A percentile compares a stretch with the other conserved stretches of the same genome.
Evolutionary conservation across 1,140 invertebrate species (phyloP).

Genomic region (Nilaparvata lugens): DNA sequence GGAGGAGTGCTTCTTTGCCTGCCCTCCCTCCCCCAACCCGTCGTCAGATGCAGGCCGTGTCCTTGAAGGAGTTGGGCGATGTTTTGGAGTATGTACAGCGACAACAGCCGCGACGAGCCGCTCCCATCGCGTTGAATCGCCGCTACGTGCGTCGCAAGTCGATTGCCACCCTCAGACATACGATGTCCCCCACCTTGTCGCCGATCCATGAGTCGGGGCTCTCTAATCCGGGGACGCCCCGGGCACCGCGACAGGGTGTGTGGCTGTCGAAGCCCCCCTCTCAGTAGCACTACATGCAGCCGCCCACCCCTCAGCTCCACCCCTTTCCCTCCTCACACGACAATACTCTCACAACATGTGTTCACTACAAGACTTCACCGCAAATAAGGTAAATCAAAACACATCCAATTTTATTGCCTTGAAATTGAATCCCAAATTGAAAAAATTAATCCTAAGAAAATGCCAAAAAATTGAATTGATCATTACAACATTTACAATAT

Average conservation of each 20-base stretch:
- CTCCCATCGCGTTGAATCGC: constrained; percentile 17
- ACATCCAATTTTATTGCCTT: too few relatives aligned
- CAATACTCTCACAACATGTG: background rate
- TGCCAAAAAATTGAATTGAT: too few relatives aligned
- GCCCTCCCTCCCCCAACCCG: constrained; percentile 39
- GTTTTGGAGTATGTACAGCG: constrained; percentile 33
- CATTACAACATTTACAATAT: too few relatives aligned
- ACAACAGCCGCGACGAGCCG: constrained; percentile 20
- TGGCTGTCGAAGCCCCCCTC: constrained; percentile 6
- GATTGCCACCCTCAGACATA: constrained; percentile 41
- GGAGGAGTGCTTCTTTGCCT: constrained; percentile 32
- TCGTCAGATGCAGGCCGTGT: constrained; percentile 34
- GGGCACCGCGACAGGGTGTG: constrained; percentile 13
- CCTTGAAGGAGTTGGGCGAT: constrained; percentile 41
- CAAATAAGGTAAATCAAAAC: too few relatives aligned
- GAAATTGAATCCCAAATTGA: too few relatives aligned
- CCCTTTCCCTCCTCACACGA: background rate
- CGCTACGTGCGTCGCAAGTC: constrained; percentile 34
- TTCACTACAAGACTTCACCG: too few relatives aligned
- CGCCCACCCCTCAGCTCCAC: background rate
- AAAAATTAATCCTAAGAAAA: too few relatives aligned
- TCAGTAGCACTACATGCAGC: background rate
- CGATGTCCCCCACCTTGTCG: constrained; percentile 44
- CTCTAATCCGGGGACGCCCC: constrained; percentile 46
- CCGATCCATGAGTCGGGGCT: constrained; percentile 63